phyloP scores from a whole-genome alignment of 2,797 vertebrate species.

The Mareca penelope region DNA sequence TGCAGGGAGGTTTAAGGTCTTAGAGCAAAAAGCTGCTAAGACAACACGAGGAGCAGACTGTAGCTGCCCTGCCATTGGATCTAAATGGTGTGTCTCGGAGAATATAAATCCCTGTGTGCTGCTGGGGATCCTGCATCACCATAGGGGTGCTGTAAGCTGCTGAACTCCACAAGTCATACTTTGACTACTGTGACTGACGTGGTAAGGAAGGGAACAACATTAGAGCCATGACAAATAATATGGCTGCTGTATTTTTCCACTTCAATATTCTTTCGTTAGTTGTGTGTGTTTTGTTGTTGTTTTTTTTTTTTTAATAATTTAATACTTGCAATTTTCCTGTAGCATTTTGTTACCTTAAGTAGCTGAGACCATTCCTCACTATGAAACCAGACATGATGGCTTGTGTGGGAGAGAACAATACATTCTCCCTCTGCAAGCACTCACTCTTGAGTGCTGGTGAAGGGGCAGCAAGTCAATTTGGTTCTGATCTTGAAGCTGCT shows the following conservation, averaged over 20 bases:
- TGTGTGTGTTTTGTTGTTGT: not conserved
- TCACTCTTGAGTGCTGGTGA: not conserved
- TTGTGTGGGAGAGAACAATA: not conserved
- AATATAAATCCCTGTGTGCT: not conserved
- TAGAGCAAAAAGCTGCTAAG: not conserved
- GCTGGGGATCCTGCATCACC: not conserved
- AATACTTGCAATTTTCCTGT: conserved; percentile 58
- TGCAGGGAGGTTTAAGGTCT: not conserved
- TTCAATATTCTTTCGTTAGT: conserved; percentile 32
- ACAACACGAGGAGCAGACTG: not conserved
- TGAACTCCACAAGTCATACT: not conserved
- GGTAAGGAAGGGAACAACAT: not conserved
- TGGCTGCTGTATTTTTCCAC: conserved; percentile 27
- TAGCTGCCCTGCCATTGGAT: not conserved
- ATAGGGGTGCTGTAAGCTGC: not conserved
- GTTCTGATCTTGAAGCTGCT: not conserved
- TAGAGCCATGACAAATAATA: not conserved
- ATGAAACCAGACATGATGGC: not conserved
- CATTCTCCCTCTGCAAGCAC: not conserved
- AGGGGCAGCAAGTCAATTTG: not conserved
- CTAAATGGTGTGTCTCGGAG: not conserved
- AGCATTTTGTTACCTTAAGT: conserved; percentile 56
- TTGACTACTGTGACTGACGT: not conserved
- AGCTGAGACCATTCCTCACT: conserved; percentile 54
- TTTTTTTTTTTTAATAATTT: not conserved